Evolutionary conservation across 2,113 vertebrate genomes (phyloP).

Genomic region (Myocastor coypus): DNA sequence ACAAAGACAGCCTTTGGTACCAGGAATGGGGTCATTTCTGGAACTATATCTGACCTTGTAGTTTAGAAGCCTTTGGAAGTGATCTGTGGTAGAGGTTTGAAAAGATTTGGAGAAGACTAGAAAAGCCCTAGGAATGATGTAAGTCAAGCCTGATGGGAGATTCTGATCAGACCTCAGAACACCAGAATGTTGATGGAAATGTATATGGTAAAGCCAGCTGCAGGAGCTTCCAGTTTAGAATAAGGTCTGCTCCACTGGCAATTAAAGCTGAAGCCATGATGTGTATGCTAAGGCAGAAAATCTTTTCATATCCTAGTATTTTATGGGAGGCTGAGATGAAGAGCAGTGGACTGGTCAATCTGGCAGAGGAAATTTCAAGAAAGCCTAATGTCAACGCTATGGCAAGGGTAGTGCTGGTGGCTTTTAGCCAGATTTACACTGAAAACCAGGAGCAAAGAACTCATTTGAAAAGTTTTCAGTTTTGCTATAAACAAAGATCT

Average conservation of each 20-base stretch:
- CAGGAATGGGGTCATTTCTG: not conserved
- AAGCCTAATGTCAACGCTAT: not conserved
- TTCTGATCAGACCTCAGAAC: not conserved
- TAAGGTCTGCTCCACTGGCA: not conserved
- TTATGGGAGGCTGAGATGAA: not conserved
- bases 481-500: not conserved
- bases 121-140: not conserved
- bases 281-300: not conserved
- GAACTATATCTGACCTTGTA: not conserved
- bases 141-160: not conserved
- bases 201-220: not conserved
- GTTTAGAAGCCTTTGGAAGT: not conserved
- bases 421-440: not conserved
- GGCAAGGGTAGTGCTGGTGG: not conserved
- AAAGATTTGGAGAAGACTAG: not conserved
- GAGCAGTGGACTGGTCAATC: not conserved
- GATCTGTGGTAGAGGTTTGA: not conserved
- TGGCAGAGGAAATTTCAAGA: not conserved
- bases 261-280: not conserved
- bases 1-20: not conserved
- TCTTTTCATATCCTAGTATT: not conserved
- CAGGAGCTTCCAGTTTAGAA: not conserved
- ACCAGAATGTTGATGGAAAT: not conserved
- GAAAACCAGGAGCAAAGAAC: not conserved
- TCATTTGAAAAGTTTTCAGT: not conserved